Base-by-base conservation (phyloP, 1,140 invertebrate genomes). In the Ceratina calcarata region DNA sequence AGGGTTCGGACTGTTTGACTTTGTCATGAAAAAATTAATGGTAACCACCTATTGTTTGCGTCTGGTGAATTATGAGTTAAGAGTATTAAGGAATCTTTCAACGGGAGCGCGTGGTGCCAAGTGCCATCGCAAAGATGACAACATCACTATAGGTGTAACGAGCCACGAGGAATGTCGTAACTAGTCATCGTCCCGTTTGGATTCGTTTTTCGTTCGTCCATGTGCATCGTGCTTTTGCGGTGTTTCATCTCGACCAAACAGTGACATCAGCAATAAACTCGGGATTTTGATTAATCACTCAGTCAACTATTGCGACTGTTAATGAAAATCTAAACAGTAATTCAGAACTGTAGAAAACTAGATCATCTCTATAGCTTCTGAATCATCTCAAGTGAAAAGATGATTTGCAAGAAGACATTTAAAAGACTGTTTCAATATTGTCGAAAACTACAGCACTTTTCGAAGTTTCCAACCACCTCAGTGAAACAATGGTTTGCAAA, bases 81-180 rank as follows among this genome's bases (percentile, higher is more conserved):
- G 27, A 37, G 27, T 8, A 64, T 45, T 12, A 49, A 37, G 55
- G 27, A 65, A 73, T 32, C 15, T 64, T 72, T 64, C 8, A 20
- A 16, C 2, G 4, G 32, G 37, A 1, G 10, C 37, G 37, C 37
- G 0, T 3, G n/a, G 13, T 78, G 76, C 60, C 76, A 78, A 78
- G 60, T 64, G 60, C 55, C 55, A 64, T 72, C 60, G 12, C 24
- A 65, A 65, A 57, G 60, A 72, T 72, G 76, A 78, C 76, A 64
- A 12, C 76, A 72, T 65, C 60, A 12, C 18, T 32, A 37, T 55
- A 45, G n/a, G 27, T 57, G 20, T 27, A 77, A 24, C 49, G 57
- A 53, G 20, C 53, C 32, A 22, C 18, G 55, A 71, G 68, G 27
- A 53, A 64, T 57, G 49, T 78, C 32, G 68, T 60, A 72, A 78